Base-by-base conservation (phyloP, 2,797 vertebrate genomes). In the Hapalemur alaotrensis region DNA sequence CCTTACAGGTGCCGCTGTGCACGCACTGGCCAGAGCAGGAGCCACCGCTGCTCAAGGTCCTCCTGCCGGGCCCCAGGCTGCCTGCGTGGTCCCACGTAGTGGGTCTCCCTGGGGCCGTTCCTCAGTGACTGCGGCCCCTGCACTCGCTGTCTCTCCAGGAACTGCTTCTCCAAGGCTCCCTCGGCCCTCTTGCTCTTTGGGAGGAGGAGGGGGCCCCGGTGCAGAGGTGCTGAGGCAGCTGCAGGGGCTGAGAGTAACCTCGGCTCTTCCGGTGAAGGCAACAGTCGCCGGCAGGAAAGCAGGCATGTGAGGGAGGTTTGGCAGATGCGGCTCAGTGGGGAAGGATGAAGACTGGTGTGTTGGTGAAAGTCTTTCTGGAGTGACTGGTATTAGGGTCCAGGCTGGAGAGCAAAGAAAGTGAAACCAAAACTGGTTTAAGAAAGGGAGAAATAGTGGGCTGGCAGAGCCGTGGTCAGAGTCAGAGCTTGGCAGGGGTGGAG, bases 281-380 rank as follows among this genome's bases (percentile, higher is more conserved):
- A 17, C 57, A 3, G 20, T 1, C 0, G 52, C 32, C n/a, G 50
- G 13, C 25, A 11, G 1, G n/a, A 20, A 14, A 38, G 65, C 15
- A 54, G 48, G 30, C 7, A 46, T 20, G 38, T 1, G 46, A 38
- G 15, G 18, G 4, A 6, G 38, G 32, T 23, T 23, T 17, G 28
- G 41, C 1, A 12, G 28, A 13, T 4, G 22, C 43, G 65, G 76
- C 30, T 38, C 23, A 25, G 22, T 17, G 38, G 75, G 15, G 48
- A 67, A 43, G 35, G 61, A 79, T 15, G 38, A 57, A 43, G 50
- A 9, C 23, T 5, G 50, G 15, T 20, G 87, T 41, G 14, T 12
- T n/a, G 63, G 61, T 57, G 50, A n/a, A n/a, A 78, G 12, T 41
- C n/a, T 67, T 79, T 52, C 43, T 32, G n/a, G 43, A 76, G 57